A percentile compares a stretch with the other conserved stretches of the same genome.
These are phyloP conservation scores for Seriola rivoliana DNA, from an alignment of 2,113 vertebrate species.

Conservation along the genomic window DNA sequence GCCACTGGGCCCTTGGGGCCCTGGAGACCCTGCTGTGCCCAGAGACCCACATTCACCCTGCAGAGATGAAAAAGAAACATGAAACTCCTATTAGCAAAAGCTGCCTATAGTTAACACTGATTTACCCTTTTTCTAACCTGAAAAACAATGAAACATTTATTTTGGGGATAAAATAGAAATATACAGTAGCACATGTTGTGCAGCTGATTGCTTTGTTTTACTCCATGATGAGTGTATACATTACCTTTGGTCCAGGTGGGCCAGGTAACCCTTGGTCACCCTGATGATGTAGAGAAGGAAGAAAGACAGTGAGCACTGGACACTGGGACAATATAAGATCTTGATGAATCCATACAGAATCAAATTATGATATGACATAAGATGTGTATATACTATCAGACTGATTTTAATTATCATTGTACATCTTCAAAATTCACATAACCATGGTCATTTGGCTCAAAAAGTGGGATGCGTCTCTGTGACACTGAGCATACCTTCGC, in stretches of 20 bases:
- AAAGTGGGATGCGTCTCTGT: background rate
- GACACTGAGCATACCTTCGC: conserved; percentile 82
- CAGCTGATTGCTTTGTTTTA: background rate
- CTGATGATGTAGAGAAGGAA: conserved; percentile 68
- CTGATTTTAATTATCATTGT: background rate
- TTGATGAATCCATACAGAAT: background rate
- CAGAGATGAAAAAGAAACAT: conserved; percentile 29
- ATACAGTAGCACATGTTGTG: background rate
- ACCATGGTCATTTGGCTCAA: background rate
- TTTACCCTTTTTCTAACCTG: no score
- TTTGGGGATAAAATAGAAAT: background rate
- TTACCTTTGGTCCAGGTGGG: conserved; percentile 90
- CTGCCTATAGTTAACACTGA: background rate
- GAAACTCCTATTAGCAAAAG: background rate
- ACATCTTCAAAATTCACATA: background rate
- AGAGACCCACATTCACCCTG: conserved; percentile 88
- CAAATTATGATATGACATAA: no score
- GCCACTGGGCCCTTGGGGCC: conserved; percentile 86
- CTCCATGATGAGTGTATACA: background rate
- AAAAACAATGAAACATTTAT: background rate
- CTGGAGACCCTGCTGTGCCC: conserved; percentile 84
- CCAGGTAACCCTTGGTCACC: conserved; percentile 88
- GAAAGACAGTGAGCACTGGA: background rate
- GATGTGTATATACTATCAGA: background rate
- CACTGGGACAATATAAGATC: no score